Base-by-base conservation (phyloP, 1,140 invertebrate species). In the Latrodectus geometricus region DNA sequence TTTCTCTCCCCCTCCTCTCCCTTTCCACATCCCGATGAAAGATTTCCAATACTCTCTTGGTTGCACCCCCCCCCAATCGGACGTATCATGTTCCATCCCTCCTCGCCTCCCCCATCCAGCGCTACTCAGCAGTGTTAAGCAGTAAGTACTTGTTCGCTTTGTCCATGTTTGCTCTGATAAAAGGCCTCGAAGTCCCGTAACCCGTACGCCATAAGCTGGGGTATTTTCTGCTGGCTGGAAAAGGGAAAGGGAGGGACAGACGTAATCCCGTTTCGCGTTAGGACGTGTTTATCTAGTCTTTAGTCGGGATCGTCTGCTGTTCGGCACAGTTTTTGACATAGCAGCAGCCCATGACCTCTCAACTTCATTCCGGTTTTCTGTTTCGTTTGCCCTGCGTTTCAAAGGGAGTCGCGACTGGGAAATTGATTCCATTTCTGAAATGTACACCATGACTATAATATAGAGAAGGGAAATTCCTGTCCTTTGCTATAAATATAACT, bases 81-180 rank as follows among this genome's bases (percentile, higher is more conserved):
- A 84, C 35, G 54, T 54, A 84, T 84, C 82, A 84, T 52, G 61
- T 84, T 84, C 14, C 82, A 14, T 48, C 69, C 49, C 66, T 48
- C 68, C 79, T 66, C 70, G 5, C 23, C n/a, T 11, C 23, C 23
- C 23, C 14, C 70, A 8, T 21, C 11, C 70, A 48, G 15, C 11
- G 35, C 35, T 35, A 35, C 35, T 35, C 65, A 21, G 50, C 69
- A 56, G 79, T 82, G 68, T 73, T 82, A 82, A 80, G 78, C 70
- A 83, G 52, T 66, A 52, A 52, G 65, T 74, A 73, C 80, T 82
- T 74, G 70, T 61, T 48, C 52, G 52, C n/a, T 68, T 17, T 52
- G 17, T 50, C 81, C 48, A 23, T 86, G 75, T 86, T 86, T 86
- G 75, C 83, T 86, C 66, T 86, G 83, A 86, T 86, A 86, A 86